Evolutionary conservation across 2,797 vertebrate genomes (phyloP).

Genomic region (Coranthus polyacanthus): DNA sequence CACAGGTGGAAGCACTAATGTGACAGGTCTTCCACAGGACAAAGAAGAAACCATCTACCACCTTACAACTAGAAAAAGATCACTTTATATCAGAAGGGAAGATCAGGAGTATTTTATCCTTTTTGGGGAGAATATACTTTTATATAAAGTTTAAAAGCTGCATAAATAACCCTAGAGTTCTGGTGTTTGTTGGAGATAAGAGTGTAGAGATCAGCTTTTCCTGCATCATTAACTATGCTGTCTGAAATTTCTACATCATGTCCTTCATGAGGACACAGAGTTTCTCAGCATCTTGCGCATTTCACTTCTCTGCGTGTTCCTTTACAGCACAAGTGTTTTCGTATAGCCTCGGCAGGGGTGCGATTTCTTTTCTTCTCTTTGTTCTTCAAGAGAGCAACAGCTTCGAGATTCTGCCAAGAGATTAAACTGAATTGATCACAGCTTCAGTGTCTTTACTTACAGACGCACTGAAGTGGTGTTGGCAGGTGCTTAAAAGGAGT

Average conservation of each 20-base stretch:
- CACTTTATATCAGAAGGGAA: neutral
- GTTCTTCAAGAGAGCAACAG: slow-evolving; percentile 18
- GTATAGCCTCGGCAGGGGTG: neutral
- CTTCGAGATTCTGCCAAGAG: slow-evolving; percentile 22
- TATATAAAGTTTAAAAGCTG: neutral
- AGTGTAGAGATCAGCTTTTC: slow-evolving; percentile 1
- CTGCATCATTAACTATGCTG: slow-evolving; percentile 11
- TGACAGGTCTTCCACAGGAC: neutral
- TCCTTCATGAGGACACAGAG: neutral
- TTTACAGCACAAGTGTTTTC: slow-evolving; percentile 11
- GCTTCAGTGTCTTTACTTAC: slow-evolving; percentile 21
- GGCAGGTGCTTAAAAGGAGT: slow-evolving; percentile 20
- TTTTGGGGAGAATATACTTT: neutral
- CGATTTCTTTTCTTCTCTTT: slow-evolving; percentile 5
- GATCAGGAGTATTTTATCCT: neutral
- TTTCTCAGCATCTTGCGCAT: neutral
- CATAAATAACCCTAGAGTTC: neutral
- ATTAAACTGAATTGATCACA: slow-evolving; percentile 31
- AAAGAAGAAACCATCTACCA: neutral
- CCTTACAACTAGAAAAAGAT: neutral
- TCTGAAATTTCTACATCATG: neutral
- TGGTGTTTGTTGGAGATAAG: slow-evolving; percentile 6
- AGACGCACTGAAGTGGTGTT: slow-evolving; percentile 22
- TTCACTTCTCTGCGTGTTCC: neutral
- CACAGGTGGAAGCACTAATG: neutral